Evolutionary conservation across 2,888 invertebrate species (phyloP).

Genomic region (Myathropa florea): DNA sequence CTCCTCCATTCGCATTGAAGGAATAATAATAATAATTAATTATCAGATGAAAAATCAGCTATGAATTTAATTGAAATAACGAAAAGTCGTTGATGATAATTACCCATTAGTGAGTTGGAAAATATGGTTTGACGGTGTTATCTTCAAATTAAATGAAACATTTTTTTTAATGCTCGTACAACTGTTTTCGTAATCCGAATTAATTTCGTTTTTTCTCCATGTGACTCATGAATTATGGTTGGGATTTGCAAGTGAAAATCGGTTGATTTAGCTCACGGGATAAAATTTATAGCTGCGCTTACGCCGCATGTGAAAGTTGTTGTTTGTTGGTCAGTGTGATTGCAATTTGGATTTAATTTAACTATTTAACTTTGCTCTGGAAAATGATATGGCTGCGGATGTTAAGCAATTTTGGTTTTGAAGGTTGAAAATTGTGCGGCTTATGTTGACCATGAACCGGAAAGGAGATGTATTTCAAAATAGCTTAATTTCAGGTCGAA

Average conservation of each 20-base stretch:
- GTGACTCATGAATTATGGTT: neutral
- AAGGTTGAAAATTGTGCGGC: too few relatives aligned
- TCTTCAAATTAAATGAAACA: conserved; percentile 19
- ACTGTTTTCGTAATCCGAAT: conserved; percentile 9
- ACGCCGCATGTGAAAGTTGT: neutral
- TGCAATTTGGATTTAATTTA: neutral
- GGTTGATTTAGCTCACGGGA: neutral
- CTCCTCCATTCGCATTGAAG: neutral
- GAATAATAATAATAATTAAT: conserved; percentile 35
- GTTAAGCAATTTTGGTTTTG: too few relatives aligned
- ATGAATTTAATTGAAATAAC: conserved; percentile 28
- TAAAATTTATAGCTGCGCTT: neutral
- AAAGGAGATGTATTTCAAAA: too few relatives aligned
- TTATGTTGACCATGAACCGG: too few relatives aligned
- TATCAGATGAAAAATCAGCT: conserved; percentile 19
- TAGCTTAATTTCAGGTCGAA: too few relatives aligned
- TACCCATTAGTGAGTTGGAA: conserved; percentile 32
- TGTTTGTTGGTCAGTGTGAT: neutral
- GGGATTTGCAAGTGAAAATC: neutral
- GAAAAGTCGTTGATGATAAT: conserved; percentile 14
- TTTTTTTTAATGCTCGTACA: neutral
- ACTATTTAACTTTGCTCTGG: neutral
- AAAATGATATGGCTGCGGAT: neutral
- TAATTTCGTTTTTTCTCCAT: neutral
- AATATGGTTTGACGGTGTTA: conserved; percentile 34